Percentiles rank a stretch among this genome's conserved stretches.
Evolutionary conservation across 2,113 vertebrate genomes (phyloP).

Genomic region (Riparia riparia): DNA sequence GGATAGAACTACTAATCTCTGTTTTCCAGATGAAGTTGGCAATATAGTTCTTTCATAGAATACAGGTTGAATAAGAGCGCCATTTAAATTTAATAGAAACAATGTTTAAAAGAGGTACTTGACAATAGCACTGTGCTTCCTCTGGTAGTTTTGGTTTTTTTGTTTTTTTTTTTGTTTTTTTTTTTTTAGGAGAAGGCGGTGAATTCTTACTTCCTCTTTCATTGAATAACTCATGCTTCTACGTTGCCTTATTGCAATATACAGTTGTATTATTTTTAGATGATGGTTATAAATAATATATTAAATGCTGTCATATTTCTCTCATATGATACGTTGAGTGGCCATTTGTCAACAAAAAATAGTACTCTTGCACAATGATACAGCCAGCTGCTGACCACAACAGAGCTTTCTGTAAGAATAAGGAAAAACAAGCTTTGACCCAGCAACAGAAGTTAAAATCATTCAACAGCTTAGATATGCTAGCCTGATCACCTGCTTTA

Average conservation of each 20-base stretch:
- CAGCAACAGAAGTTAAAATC: background rate
- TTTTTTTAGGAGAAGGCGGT: background rate
- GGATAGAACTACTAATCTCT: background rate
- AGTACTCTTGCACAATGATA: background rate
- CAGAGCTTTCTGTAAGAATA: background rate
- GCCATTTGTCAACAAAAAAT: background rate
- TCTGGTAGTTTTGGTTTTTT: background rate
- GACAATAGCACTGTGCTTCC: background rate
- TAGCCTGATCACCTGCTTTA: background rate
- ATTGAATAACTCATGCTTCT: background rate
- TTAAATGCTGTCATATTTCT: background rate
- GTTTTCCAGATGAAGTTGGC: background rate
- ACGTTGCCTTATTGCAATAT: background rate
- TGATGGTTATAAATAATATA: background rate
- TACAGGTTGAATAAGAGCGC: background rate
- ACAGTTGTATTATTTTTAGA: background rate
- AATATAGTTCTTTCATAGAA: background rate
- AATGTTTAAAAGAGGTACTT: conserved; percentile 7
- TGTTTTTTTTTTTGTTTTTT: background rate
- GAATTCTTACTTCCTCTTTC: conserved; percentile 21
- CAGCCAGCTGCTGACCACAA: background rate
- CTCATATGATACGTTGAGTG: background rate
- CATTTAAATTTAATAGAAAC: background rate
- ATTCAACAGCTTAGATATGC: background rate
- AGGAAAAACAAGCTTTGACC: background rate